Conservation (phyloP, 2,797 vertebrate genomes). For the Nyctalus aviator region DNA sequence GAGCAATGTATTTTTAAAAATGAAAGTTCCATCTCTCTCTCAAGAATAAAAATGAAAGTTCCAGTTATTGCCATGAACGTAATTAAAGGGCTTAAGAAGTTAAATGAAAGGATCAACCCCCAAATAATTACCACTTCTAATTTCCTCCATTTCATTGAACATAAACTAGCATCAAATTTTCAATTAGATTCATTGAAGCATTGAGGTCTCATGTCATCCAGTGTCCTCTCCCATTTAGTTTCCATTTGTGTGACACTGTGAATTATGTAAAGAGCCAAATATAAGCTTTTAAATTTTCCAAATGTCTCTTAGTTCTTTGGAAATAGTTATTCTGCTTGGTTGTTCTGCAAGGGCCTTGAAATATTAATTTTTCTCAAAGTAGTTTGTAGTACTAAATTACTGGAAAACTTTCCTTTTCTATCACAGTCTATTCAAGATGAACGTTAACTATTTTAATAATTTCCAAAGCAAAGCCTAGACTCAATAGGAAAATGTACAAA, state of each 20-base stretch:
- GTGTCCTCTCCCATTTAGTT: background rate
- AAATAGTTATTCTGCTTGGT: background rate
- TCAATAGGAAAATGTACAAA: conserved; percentile 6
- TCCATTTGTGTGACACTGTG: background rate
- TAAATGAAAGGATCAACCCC: background rate
- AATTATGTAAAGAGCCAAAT: conserved; percentile 17
- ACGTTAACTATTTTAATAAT: background rate
- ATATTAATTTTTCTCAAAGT: conserved; percentile 30
- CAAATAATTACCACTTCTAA: conserved; percentile 31
- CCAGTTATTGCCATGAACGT: background rate
- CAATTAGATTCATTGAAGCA: background rate
- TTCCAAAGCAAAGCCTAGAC: conserved; percentile 50
- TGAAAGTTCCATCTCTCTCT: background rate
- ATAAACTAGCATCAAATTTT: conserved; percentile 40
- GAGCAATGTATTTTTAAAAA: background rate
- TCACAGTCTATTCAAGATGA: conserved; percentile 7
- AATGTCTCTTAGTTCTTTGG: conserved; percentile 34
- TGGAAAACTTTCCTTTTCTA: background rate
- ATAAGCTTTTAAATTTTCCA: background rate
- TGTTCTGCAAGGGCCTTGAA: background rate
- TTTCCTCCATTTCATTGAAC: conserved; percentile 32
- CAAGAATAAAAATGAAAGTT: background rate
- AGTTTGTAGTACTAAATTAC: conserved; percentile 22
- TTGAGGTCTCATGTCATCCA: background rate
- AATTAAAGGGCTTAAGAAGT: conserved; percentile 18